Evolutionary conservation across 2,113 vertebrate species (phyloP).

Genomic region (Barbus barbus): DNA sequence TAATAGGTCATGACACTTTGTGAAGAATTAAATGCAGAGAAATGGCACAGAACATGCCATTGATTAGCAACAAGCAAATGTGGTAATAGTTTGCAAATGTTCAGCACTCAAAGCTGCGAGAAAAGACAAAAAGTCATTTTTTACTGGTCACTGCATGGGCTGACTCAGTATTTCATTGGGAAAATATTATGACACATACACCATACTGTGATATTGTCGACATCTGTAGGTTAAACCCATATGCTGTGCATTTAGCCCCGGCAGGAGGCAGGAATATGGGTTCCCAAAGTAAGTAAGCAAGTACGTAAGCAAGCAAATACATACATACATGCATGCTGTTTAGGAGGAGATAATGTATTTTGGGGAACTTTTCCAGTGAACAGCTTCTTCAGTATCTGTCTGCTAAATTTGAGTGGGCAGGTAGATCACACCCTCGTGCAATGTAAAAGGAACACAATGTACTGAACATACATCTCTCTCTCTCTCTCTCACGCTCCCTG

Average conservation of each 20-base stretch:
- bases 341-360: background rate
- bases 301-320: background rate
- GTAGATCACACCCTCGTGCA: background rate
- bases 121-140: background rate
- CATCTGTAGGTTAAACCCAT: slow-evolving; percentile 18
- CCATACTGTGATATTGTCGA: background rate
- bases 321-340: background rate
- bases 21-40: background rate
- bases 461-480: background rate
- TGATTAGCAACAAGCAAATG: slow-evolving; percentile 16
- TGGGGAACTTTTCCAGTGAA: background rate
- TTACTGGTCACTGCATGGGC: background rate
- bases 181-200: background rate
- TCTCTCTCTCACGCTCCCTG: background rate
- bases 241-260: background rate
- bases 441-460: background rate
- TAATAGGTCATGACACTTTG: background rate
- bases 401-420: background rate
- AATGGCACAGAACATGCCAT: background rate
- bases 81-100: slow-evolving; percentile 8
- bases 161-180: background rate
- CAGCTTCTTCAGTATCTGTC: background rate
- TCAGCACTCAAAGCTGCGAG: background rate
- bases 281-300: background rate
- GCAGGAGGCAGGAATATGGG: background rate